Base-by-base conservation (phyloP, 2,113 vertebrate species). In the Ageneiosus marmoratus region DNA sequence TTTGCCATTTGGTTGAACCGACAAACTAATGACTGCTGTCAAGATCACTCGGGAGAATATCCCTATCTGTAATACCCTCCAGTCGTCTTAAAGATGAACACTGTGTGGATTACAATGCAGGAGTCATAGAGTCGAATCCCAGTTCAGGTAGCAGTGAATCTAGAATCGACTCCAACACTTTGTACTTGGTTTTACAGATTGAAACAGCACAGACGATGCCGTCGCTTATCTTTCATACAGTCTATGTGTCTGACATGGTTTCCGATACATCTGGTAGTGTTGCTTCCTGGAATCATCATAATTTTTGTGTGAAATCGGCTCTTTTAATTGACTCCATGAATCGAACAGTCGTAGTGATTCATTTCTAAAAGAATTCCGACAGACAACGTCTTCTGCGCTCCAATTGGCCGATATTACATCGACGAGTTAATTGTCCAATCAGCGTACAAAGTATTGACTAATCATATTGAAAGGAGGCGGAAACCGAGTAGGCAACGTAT, bases 1-100 rank as follows among this genome's bases (percentile, higher is more conserved):
- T 85, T 87, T 83, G 89, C 89, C 93, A 93, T 94, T 86, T 81
- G 77, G 79, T 74, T 29, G 32, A 51, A 24, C 41, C 16, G 27
- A 53, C 1, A 18, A n/a, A 75, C 55, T 83, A 46, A 20, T 44
- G 8, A 12, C 9, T 81, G 20, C 27, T 69, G 7, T 62, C 22
- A 11, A 2, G 3, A 29, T 46, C 9, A 58, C 3, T 46, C 20
- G 20, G 13, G 20, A 75, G 12, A 79, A 32, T 11, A 37, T 37
- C 18, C 3, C 22, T n/a, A 15, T 20, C 6, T 46, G n/a, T 20
- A 67, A 37, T 27, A 4, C 29, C 18, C 15, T 6, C 51, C 60
- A 13, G n/a, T 34, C 73, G 22, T 34, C 20, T 18, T 15, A 15
- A 62, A 29, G 2, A 34, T 34, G 29, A 63, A 29, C 32, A 6